Base-by-base conservation (phyloP, 1,140 invertebrate genomes). In the Meteorus sp. region DNA sequence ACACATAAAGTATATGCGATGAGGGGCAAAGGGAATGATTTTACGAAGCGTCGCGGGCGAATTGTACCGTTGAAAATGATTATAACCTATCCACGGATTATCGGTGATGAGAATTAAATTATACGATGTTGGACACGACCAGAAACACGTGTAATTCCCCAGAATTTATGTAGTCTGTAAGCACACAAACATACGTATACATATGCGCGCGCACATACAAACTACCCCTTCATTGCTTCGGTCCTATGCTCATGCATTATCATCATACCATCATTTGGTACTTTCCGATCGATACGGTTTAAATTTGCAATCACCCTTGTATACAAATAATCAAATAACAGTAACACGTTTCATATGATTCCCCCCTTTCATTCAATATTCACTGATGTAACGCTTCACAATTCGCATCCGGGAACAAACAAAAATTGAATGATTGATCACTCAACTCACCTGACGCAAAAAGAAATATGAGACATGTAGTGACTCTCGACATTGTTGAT, bases 41-140 rank as follows among this genome's bases (percentile, higher is more conserved):
- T 54, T 27, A 23, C 37, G 4, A 11, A 56, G 23, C 54, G 53
- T 47, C 17, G 50, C 43, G 50, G 33, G 19, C 51, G 52, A 25
- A 19, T 44, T 50, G 48, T 45, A 17, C 31, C 27, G 39, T 57
- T 60, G 54, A 31, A 59, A 63, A 63, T 63, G 57, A 60, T 60
- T 63, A 59, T 60, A 63, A 43, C 45, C 53, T 17, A 43, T 37
- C 33, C n/a, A n/a, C 11, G 61, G 62, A 60, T 63, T 63, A 63
- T 60, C 50, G 43, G 54, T 35, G 62, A 47, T 23, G 43, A 20
- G 58, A 58, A 63, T 63, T 63, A 63, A 60, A 60, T 63, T 27
- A 54, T 58, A 47, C 19, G 23, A 39, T 27, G 19, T n/a, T 59
- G 56, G 56, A 59, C 56, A 43, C 15, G 15, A 22, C 47, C 45